Conservation (phyloP, 1,140 invertebrate genomes). For the Bombus sibiricus region DNA sequence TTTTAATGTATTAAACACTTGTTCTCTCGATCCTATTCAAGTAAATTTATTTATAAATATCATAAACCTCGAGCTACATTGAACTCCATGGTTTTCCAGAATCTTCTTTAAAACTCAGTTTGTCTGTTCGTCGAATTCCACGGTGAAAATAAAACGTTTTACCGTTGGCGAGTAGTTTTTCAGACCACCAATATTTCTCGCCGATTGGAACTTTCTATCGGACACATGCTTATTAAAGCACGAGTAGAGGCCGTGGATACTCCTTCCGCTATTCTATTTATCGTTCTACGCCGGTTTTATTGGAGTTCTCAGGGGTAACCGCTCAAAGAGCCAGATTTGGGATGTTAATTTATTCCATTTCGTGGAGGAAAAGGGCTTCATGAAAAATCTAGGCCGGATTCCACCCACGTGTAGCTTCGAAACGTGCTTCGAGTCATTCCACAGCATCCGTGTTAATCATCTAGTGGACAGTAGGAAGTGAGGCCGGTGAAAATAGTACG, state of each 20-base stretch:
- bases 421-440: not conserved
- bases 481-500: not conserved
- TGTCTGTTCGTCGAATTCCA: not conserved
- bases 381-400: slow-evolving; percentile 14
- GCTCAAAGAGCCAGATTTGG: slow-evolving; percentile 18
- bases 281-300: slow-evolving; percentile 15
- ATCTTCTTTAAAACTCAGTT: not conserved
- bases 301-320: not conserved
- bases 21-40: no score
- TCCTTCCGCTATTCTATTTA: slow-evolving; percentile 22
- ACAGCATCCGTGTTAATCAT: slow-evolving; percentile 18
- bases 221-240: slow-evolving; percentile 17
- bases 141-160: no score
- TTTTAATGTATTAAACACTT: not conserved
- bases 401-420: slow-evolving; percentile 7
- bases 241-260: not conserved
- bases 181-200: not conserved
- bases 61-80: not conserved
- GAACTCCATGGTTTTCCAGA: not conserved
- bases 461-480: not conserved
- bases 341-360: slow-evolving; percentile 45
- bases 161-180: not conserved
- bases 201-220: not conserved
- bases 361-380: slow-evolving; percentile 10
- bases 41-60: no score